Base-by-base conservation (phyloP, 37 sponge, comb jelly and placozoan species). In the Dysidea cf. avara region DNA sequence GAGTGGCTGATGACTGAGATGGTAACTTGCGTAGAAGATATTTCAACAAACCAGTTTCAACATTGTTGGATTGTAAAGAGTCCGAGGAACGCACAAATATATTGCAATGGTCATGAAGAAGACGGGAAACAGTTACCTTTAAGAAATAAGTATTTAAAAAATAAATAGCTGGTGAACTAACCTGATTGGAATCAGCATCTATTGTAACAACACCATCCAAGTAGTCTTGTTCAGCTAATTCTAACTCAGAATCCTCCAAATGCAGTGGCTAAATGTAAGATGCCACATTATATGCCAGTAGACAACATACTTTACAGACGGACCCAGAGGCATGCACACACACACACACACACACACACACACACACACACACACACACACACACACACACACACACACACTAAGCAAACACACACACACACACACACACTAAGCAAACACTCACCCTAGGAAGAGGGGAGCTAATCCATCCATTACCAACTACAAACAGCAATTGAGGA, bases 381-480 rank as follows among this genome's bases (percentile, higher is more conserved):
- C 33, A 7, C 1, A 43, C 74, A 72, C 59, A 28, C 60, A 64
- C 40, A 31, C 39, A 57, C 40, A 12, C 60, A 31, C 39, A 47
- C 58, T 9, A 28, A 3, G 33, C 33, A 7, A 1, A 43, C 74
- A 72, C 59, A 28, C 60, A 64, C 40, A 31, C 39, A 57, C 40
- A 12, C 60, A 31, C 39, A 47, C 58, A 2, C n/a, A n/a, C n/a
- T n/a, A n/a, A n/a, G n/a, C n/a, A n/a, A n/a, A n/a, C n/a, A 75
- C 68, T 77, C 29, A 82, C 83, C 40, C 54, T 82, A 39, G 91
- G 91, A 5, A 62, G 1, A 33, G 91, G 79, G 49, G 79, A 74
- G 21, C 43, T 34, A 62, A 65, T 39, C 36, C 34, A 31, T 17
- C 86, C 83, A 78, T 72, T 43, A 28, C 79, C 66, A 54, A 91